A percentile compares a stretch with the other conserved stretches of the same genome.
Evolutionary conservation across 2,888 invertebrate genomes (phyloP).

Genomic region (Latheticus oryzae): DNA sequence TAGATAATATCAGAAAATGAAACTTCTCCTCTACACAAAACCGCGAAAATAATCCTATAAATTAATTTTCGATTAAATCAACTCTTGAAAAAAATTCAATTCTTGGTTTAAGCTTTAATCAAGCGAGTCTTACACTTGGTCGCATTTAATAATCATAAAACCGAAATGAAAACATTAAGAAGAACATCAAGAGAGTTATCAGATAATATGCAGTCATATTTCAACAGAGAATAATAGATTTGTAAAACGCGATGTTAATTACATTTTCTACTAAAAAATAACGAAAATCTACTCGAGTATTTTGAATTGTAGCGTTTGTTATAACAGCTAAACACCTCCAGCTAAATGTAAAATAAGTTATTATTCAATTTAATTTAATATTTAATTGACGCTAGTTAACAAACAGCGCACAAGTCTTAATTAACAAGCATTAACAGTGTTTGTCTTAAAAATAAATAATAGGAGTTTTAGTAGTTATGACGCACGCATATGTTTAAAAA

Average conservation of each 20-base stretch:
- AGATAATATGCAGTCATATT: constrained; percentile 40
- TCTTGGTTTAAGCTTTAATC: too few species aligned
- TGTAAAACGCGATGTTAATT: constrained; percentile 34
- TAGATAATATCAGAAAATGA: too few species aligned
- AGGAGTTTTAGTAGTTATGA: neutral
- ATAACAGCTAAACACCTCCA: too few species aligned
- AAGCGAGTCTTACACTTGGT: constrained; percentile 43
- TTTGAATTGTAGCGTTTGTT: too few species aligned
- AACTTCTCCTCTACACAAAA: too few species aligned
- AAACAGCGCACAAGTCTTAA: constrained; percentile 6
- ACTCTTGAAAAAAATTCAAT: too few species aligned
- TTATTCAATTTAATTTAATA: constrained; percentile 15
- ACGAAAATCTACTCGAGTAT: too few species aligned
- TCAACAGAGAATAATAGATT: constrained; percentile 38
- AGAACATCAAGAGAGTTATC: constrained; percentile 24
- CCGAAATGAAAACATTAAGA: constrained; percentile 48
- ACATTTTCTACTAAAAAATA: too few species aligned
- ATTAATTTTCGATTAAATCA: too few species aligned
- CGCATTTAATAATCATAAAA: constrained; percentile 48
- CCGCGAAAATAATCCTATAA: too few species aligned
- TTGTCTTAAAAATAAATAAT: constrained; percentile 5
- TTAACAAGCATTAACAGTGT: constrained; percentile 7
- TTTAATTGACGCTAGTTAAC: neutral
- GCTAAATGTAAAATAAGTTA: neutral
- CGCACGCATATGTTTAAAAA: constrained; percentile 17